Conservation (phyloP, 2,113 vertebrate genomes). For the Lasiurus borealis region DNA sequence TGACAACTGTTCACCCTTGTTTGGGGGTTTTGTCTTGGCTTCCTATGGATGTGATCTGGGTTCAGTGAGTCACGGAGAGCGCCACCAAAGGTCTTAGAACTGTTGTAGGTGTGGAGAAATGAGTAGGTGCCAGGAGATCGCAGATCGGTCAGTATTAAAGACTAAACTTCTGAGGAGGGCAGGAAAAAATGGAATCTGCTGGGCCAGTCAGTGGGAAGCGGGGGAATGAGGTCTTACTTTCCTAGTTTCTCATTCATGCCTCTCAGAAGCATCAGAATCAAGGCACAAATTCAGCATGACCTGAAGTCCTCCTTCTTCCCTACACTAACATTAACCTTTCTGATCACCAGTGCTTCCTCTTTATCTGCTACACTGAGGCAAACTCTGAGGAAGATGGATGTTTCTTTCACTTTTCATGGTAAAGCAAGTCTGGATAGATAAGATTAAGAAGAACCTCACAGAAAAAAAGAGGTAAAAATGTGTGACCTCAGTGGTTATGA, state of each 20-base stretch:
- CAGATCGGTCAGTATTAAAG: neutral
- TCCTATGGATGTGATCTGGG: neutral
- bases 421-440: neutral
- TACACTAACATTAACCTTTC: fast-evolving
- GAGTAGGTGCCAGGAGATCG: neutral
- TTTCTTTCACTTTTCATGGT: neutral
- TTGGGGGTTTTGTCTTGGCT: neutral
- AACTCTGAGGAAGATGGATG: neutral
- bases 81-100: neutral
- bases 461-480: neutral
- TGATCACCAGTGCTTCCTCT: neutral
- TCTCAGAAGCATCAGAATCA: neutral
- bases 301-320: neutral
- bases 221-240: fast-evolving
- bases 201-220: too few species aligned
- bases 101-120: neutral
- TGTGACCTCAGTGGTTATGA: neutral
- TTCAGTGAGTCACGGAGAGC: neutral
- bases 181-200: neutral
- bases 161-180: neutral
- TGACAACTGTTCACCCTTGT: neutral
- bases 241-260: neutral
- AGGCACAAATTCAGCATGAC: neutral
- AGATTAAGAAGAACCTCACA: neutral
- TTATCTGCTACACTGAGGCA: neutral